Conservation (phyloP, 2,113 vertebrate genomes). For the Epinephelus lanceolatus region DNA sequence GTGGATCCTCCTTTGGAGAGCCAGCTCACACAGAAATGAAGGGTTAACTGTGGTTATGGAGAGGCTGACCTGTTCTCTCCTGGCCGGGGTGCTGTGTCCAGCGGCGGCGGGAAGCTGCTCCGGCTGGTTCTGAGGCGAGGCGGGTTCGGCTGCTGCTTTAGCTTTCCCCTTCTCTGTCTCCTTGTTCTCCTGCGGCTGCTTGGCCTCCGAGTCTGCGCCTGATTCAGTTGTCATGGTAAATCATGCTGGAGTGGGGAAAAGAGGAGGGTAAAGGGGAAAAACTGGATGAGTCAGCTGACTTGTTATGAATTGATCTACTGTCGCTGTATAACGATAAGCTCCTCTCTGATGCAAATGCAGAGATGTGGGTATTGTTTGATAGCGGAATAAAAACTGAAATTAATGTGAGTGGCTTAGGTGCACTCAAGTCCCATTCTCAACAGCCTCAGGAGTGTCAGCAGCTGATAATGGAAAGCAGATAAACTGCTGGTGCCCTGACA, state of each 20-base stretch:
- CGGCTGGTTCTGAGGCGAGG: constrained; percentile 78
- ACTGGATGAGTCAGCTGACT: constrained; percentile 65
- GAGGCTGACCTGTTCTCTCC: constrained; percentile 85
- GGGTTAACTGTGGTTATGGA: background rate
- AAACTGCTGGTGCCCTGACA: constrained; percentile 1
- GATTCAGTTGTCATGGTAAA: constrained; percentile 96
- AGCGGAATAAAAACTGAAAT: constrained; percentile 39
- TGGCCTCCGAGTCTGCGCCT: constrained; percentile 90
- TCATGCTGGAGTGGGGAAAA: constrained; percentile 84
- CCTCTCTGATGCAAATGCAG: constrained; percentile 34
- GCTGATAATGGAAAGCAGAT: constrained; percentile 38
- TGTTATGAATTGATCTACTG: constrained; percentile 37
- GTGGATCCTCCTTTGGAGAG: background rate
- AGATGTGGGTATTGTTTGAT: constrained; percentile 41
- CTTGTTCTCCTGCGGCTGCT: constrained; percentile 88
- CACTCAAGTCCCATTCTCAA: background rate
- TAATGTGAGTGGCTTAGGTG: constrained; percentile 19
- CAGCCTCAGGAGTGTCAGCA: constrained; percentile 16
- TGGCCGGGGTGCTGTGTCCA: constrained; percentile 89
- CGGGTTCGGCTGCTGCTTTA: constrained; percentile 51
- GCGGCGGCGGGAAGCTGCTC: constrained; percentile 88
- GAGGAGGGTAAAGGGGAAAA: constrained; percentile 21
- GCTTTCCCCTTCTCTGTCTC: constrained; percentile 76
- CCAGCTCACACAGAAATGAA: background rate
- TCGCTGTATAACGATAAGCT: background rate